phyloP scores from a whole-genome alignment of 2,797 vertebrate genomes.

The Hapalemur alaotrensis region DNA sequence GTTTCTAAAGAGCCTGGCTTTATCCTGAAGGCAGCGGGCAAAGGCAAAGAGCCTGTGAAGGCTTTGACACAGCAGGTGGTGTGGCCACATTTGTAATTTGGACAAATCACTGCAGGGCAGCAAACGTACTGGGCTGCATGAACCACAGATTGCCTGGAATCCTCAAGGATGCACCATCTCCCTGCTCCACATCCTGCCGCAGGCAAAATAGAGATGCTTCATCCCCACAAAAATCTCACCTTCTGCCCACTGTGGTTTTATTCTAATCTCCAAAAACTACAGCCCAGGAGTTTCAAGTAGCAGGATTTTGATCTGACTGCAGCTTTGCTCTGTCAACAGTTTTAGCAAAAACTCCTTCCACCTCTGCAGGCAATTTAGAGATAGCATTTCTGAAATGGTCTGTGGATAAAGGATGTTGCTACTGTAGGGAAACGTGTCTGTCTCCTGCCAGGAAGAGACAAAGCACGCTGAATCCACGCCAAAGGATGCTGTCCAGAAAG shows the following conservation, averaged over 20 bases:
- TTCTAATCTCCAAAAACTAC: background rate
- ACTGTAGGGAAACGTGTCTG: constrained; percentile 25
- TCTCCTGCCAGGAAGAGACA: constrained; percentile 37
- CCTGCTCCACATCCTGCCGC: no score
- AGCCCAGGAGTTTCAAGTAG: background rate
- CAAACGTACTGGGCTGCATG: background rate
- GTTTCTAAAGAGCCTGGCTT: background rate
- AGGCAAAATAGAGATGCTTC: background rate
- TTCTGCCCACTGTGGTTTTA: background rate
- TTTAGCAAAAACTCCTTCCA: constrained; percentile 8
- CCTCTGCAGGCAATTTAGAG: constrained; percentile 25
- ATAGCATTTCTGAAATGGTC: constrained; percentile 20
- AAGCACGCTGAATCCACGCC: background rate
- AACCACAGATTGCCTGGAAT: background rate
- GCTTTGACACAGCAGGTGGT: background rate
- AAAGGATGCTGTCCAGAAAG: background rate
- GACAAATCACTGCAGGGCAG: background rate
- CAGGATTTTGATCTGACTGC: background rate
- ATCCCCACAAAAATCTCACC: background rate
- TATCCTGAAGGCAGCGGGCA: background rate
- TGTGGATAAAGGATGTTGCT: constrained; percentile 40
- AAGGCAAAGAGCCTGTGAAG: background rate
- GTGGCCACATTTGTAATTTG: background rate
- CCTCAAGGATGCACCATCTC: background rate
- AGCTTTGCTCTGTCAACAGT: constrained; percentile 48